Evolutionary conservation across 2,113 vertebrate genomes (phyloP).

Genomic region (Dasyprocta punctata): DNA sequence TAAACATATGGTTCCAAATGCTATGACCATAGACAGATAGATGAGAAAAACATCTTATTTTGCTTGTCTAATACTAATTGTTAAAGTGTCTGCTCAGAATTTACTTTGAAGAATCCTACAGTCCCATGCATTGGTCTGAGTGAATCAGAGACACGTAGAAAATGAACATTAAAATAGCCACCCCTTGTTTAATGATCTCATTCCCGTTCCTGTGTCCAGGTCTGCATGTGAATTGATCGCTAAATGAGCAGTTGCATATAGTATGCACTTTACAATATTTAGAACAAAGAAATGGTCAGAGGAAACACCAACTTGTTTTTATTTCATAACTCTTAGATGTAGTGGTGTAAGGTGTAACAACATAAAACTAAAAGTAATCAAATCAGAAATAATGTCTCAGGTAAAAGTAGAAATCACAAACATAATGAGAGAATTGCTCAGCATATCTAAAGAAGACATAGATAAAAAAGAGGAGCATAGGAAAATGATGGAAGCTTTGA

Average conservation of each 20-base stretch:
- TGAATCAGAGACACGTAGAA: background rate
- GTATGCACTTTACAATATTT: background rate
- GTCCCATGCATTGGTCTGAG: background rate
- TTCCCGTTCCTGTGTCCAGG: background rate
- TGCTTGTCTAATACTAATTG: background rate
- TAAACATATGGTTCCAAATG: background rate
- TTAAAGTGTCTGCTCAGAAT: background rate
- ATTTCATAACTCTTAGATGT: background rate
- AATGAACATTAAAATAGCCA: background rate
- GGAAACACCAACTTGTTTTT: background rate
- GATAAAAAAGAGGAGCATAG: no score
- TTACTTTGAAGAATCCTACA: background rate
- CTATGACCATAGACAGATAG: background rate
- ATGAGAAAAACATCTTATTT: background rate
- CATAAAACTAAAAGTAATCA: no score
- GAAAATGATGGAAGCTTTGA: no score
- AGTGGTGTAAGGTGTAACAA: background rate
- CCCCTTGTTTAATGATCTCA: background rate
- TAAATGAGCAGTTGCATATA: background rate
- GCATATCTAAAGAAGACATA: no score
- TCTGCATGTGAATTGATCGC: background rate
- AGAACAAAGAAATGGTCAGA: background rate
- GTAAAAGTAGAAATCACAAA: no score
- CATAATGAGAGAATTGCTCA: no score
- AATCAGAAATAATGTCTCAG: no score